A percentile compares a stretch with the other conserved stretches of the same genome.
Conservation (phyloP, 2,113 vertebrate species). For the Oncorhynchus gorbuscha region DNA sequence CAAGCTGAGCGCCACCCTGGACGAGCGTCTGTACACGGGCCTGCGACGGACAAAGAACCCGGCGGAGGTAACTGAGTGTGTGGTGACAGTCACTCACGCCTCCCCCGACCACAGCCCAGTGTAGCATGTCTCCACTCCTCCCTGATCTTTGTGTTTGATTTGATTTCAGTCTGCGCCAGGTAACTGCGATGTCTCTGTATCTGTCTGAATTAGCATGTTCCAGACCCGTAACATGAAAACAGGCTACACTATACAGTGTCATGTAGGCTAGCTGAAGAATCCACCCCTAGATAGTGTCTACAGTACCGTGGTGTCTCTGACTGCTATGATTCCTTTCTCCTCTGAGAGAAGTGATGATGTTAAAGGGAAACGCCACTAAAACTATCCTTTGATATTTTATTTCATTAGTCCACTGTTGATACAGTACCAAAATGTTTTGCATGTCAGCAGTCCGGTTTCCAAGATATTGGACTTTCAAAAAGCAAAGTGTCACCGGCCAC, state of each 20-base stretch:
- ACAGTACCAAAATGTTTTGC: too few species aligned
- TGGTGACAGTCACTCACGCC: slow-evolving; percentile 57
- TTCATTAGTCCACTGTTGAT: too few species aligned
- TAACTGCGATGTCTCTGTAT: background rate
- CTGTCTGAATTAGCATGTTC: background rate
- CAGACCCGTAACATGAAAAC: background rate
- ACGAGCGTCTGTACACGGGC: slow-evolving; percentile 82
- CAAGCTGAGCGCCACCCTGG: slow-evolving; percentile 82
- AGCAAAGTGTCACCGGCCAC: too few species aligned
- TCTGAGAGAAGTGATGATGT: slow-evolving; percentile 50
- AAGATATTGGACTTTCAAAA: too few species aligned
- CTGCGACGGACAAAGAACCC: slow-evolving; percentile 69
- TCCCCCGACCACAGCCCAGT: slow-evolving; percentile 91
- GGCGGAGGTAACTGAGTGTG: slow-evolving; percentile 41
- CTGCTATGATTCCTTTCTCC: slow-evolving; percentile 29
- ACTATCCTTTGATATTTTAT: too few species aligned
- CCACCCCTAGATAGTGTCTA: slow-evolving; percentile 5
- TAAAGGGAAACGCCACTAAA: too few species aligned
- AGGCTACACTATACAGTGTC: background rate
- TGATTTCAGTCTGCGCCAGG: background rate
- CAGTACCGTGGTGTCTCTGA: too few species aligned
- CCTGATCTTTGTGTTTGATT: background rate
- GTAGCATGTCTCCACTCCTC: slow-evolving; percentile 72
- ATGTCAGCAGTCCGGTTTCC: too few species aligned
- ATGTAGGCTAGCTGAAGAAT: background rate